Conservation (phyloP, 2,797 vertebrate species). For the Gila robusta region DNA sequence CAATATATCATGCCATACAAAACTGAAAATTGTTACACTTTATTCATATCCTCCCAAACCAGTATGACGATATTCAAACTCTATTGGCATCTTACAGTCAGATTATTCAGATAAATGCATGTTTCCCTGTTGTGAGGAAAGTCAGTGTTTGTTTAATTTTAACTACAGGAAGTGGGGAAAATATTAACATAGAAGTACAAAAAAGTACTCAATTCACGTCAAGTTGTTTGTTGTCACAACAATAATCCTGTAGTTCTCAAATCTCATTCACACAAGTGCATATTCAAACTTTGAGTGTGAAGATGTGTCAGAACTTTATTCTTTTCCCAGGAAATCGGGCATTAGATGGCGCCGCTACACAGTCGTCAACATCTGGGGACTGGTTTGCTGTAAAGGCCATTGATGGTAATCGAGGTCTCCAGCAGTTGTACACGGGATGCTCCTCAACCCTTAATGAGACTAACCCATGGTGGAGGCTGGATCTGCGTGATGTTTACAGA, state of each 20-base stretch:
- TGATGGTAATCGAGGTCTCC: not conserved
- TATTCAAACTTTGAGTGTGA: not conserved
- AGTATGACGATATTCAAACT: not conserved
- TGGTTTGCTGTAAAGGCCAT: not conserved
- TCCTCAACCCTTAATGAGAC: accelerated
- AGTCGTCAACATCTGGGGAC: not conserved
- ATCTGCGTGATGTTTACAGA: not conserved
- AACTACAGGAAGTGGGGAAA: not conserved
- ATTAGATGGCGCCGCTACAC: not conserved
- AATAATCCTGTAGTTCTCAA: not conserved
- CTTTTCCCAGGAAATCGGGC: not conserved
- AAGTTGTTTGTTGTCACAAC: not conserved
- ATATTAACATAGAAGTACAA: not conserved
- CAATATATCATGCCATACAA: not conserved
- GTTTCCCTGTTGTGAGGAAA: not conserved
- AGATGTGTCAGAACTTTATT: no score
- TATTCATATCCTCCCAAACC: not conserved
- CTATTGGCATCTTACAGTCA: not conserved
- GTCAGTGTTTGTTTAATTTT: not conserved
- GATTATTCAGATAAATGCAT: not conserved
- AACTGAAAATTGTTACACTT: not conserved
- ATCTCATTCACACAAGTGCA: not conserved
- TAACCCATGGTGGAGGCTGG: slow-evolving; percentile 30
- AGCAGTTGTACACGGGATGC: not conserved
- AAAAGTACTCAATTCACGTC: not conserved